A percentile compares a stretch with the other conserved stretches of the same genome.
phyloP scores from a whole-genome alignment of 92 coral and sea anemone genomes.

The Paragorgia papillata region DNA sequence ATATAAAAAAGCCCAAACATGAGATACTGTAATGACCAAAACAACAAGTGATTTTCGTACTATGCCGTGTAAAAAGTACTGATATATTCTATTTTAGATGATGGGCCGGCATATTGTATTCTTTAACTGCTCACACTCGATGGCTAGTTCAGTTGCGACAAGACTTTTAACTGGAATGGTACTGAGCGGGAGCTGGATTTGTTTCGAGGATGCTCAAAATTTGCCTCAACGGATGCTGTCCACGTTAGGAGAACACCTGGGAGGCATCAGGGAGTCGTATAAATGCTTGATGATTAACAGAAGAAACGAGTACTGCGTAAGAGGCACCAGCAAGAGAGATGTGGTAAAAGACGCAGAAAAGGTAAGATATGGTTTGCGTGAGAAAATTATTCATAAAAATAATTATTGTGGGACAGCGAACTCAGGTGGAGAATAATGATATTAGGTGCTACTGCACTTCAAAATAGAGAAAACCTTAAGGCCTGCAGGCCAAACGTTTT shows the following conservation, averaged over 20 bases:
- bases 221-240: conserved; percentile 70
- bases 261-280: conserved; percentile 63
- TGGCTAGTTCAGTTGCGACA: conserved; percentile 64
- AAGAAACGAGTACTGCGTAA: conserved; percentile 63
- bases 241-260: conserved; percentile 73
- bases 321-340: conserved; percentile 50
- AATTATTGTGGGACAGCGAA: too few relatives aligned
- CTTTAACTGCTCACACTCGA: conserved; percentile 76
- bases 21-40: too few relatives aligned
- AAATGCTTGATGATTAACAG: conserved; percentile 58
- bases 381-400: too few relatives aligned
- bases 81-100: conserved; percentile 63
- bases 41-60: too few relatives aligned
- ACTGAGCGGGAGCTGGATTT: conserved; percentile 85
- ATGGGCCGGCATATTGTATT: conserved; percentile 86
- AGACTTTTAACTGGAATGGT: conserved; percentile 79
- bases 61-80: too few relatives aligned
- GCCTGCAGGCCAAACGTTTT: too few relatives aligned
- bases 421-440: too few relatives aligned
- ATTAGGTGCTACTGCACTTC: too few relatives aligned
- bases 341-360: background rate
- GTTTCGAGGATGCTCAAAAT: conserved; percentile 82
- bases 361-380: too few relatives aligned
- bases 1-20: too few relatives aligned
- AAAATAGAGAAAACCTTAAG: too few relatives aligned